phyloP scores from a whole-genome alignment of 1,140 invertebrate species.

The Babylonia areolata region DNA sequence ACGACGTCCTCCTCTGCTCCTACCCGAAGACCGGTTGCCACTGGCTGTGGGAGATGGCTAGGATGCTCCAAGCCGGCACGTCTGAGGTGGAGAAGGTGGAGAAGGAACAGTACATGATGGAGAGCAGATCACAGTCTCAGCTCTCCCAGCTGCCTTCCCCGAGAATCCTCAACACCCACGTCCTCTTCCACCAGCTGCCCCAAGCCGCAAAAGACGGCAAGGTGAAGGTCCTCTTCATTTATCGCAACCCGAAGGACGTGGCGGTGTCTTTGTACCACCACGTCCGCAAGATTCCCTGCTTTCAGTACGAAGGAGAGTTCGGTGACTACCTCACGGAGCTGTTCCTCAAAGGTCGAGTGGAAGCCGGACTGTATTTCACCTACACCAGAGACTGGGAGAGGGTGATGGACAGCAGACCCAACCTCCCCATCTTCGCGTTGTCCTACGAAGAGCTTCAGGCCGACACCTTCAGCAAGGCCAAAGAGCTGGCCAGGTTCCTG shows the following conservation, averaged over 20 bases:
- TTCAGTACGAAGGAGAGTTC: slow-evolving; percentile 36
- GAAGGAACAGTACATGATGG: slow-evolving; percentile 48
- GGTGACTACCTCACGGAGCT: slow-evolving; percentile 26
- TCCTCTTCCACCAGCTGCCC: slow-evolving; percentile 41
- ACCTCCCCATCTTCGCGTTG: slow-evolving; percentile 42
- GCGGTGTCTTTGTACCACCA: slow-evolving; percentile 58
- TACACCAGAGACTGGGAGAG: slow-evolving; percentile 52
- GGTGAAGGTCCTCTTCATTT: slow-evolving; percentile 49
- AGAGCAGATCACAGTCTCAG: slow-evolving; percentile 26
- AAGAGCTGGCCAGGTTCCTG: slow-evolving; percentile 30
- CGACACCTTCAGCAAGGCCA: not conserved
- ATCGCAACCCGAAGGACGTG: slow-evolving; percentile 59
- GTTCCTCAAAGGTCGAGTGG: slow-evolving; percentile 41
- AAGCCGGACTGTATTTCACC: slow-evolving; percentile 55
- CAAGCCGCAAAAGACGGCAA: slow-evolving; percentile 30
- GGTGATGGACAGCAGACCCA: slow-evolving; percentile 35
- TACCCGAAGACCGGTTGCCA: slow-evolving; percentile 61
- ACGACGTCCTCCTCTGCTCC: slow-evolving; percentile 61
- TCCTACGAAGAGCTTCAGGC: slow-evolving; percentile 54
- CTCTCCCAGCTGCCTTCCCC: slow-evolving; percentile 40
- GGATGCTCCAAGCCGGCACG: slow-evolving; percentile 43
- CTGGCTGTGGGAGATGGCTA: slow-evolving; percentile 54
- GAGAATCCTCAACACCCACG: slow-evolving; percentile 51
- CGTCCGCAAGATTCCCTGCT: slow-evolving; percentile 20
- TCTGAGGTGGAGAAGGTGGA: slow-evolving; percentile 13